Evolutionary conservation across 2,888 invertebrate species (phyloP).

Genomic region (Noctuana brunneofusca): DNA sequence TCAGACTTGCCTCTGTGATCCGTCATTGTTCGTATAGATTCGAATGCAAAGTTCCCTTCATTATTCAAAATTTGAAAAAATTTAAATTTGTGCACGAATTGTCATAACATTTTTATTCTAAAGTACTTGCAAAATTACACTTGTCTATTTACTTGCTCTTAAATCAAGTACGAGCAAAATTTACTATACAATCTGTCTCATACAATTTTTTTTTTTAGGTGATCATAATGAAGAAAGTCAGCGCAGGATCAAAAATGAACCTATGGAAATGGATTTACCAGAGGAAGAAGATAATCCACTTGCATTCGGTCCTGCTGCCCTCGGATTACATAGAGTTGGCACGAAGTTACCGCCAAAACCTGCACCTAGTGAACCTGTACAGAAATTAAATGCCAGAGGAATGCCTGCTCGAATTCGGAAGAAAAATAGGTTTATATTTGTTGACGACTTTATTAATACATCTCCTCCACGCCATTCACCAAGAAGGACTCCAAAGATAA

Average conservation of each 20-base stretch:
- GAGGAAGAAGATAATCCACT: slow-evolving; percentile 87
- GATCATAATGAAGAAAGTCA: slow-evolving; percentile 60
- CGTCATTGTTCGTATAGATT: slow-evolving; percentile 41
- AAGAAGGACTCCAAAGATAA: slow-evolving; percentile 84
- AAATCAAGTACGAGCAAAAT: not conserved
- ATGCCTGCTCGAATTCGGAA: slow-evolving; percentile 96
- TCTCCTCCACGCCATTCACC: slow-evolving; percentile 90
- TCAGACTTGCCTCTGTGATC: slow-evolving; percentile 10
- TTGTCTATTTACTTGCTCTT: slow-evolving; percentile 36
- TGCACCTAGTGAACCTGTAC: slow-evolving; percentile 88
- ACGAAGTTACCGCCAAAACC: slow-evolving; percentile 88
- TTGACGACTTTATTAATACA: slow-evolving; percentile 92
- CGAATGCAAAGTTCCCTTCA: slow-evolving; percentile 44
- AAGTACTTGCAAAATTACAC: slow-evolving; percentile 36
- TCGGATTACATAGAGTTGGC: slow-evolving; percentile 92
- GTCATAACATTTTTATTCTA: slow-evolving; percentile 50
- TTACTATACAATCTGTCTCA: slow-evolving; percentile 1
- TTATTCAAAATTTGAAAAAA: slow-evolving; percentile 82
- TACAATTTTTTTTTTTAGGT: slow-evolving; percentile 52
- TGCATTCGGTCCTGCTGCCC: slow-evolving; percentile 89
- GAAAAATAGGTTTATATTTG: slow-evolving; percentile 93
- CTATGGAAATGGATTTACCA: slow-evolving; percentile 85
- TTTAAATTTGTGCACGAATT: slow-evolving; percentile 74
- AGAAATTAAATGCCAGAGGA: slow-evolving; percentile 91
- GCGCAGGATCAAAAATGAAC: slow-evolving; percentile 80